Percentiles rank a stretch among this genome's conserved stretches.
These are phyloP conservation scores for Strigamia transsilvanica DNA, from an alignment of 2,888 invertebrate genomes.

Conservation along the genomic window DNA sequence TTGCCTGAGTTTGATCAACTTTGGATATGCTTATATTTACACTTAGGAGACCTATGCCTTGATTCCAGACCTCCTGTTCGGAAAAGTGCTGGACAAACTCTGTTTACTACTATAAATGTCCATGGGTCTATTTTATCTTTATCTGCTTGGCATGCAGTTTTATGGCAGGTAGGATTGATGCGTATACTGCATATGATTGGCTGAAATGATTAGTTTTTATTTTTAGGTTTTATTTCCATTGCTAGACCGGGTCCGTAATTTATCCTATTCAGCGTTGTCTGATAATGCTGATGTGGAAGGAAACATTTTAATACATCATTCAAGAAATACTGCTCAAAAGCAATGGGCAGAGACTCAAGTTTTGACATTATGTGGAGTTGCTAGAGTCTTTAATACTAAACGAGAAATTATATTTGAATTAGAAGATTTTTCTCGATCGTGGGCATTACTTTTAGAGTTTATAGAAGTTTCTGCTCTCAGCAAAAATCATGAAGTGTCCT, in stretches of 20 bases:
- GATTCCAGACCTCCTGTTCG: slow-evolving; percentile 95
- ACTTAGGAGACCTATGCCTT: slow-evolving; percentile 88
- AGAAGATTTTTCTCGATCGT: slow-evolving; percentile 92
- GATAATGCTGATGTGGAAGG: slow-evolving; percentile 87
- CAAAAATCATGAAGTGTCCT: slow-evolving; percentile 93
- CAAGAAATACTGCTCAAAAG: slow-evolving; percentile 97
- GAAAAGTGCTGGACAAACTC: slow-evolving; percentile 95
- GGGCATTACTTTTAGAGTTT: slow-evolving; percentile 91
- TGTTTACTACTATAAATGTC: slow-evolving; percentile 96
- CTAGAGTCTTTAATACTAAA: slow-evolving; percentile 91
- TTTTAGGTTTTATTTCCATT: slow-evolving; percentile 86
- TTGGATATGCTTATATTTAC: slow-evolving; percentile 94
- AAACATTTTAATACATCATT: slow-evolving; percentile 96
- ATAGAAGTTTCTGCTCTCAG: slow-evolving; percentile 91
- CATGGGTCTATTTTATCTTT: slow-evolving; percentile 88
- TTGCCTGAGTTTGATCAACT: slow-evolving; percentile 90
- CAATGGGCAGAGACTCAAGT: slow-evolving; percentile 99
- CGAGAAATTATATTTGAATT: slow-evolving; percentile 76
- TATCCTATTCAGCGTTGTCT: slow-evolving; percentile 68
- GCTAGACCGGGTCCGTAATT: slow-evolving; percentile 83
- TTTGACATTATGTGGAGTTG: slow-evolving; percentile 87
- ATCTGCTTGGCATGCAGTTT: slow-evolving; percentile 91
- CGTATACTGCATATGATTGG: no score
- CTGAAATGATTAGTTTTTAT: background rate
- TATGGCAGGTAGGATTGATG: slow-evolving; percentile 76